Base-by-base conservation (phyloP, 2,888 invertebrate genomes). In the Oegoconia quadripuncta region DNA sequence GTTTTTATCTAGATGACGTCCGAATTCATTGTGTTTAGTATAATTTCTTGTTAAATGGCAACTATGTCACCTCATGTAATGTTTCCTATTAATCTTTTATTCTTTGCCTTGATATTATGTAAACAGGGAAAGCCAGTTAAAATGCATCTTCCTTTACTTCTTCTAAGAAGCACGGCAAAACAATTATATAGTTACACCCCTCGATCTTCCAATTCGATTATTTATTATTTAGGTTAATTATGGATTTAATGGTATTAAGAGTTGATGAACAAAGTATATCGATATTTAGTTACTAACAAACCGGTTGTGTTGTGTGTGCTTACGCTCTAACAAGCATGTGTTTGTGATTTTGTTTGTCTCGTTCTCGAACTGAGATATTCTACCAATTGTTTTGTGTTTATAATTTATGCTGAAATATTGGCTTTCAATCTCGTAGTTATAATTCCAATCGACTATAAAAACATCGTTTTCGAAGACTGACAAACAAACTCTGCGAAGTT, bases 251-350 rank as follows among this genome's bases (percentile, higher is more conserved):
- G 70, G 65, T 73, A 64, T 70, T 75, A 75, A 68, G 73, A 71
- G 72, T 76, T 74, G 73, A 76, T 71, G 79, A 81, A 80, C 81
- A 82, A 80, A 77, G 64, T 82, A 71, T 74, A 69, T 67, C 64
- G 61, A 75, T 74, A 59, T 77, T 69, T 69, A 77, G 75, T 72
- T 82, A 86, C 87, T 87, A 87, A 87, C 84, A 75, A 76, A 68
- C 76, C 71, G 86, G 86, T 86, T 87, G 86, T 86, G 87, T 84
- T 70, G 86, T 86, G 84, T 83, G 84, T 74, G 82, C 80, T 86
- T 82, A 75, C 68, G 75, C 69, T 66, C 78, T 86, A 86, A 86
- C 84, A 80, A 78, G 82, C 81, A 83, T 84, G 86, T 76, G 86
- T 86, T 84, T 86, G 80, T 77, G 75, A 70, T 73, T 79, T 69